A percentile compares a stretch with the other conserved stretches of the same genome.
phyloP scores from a whole-genome alignment of 2,888 invertebrate genomes.

The Frankliniella intonsa region DNA sequence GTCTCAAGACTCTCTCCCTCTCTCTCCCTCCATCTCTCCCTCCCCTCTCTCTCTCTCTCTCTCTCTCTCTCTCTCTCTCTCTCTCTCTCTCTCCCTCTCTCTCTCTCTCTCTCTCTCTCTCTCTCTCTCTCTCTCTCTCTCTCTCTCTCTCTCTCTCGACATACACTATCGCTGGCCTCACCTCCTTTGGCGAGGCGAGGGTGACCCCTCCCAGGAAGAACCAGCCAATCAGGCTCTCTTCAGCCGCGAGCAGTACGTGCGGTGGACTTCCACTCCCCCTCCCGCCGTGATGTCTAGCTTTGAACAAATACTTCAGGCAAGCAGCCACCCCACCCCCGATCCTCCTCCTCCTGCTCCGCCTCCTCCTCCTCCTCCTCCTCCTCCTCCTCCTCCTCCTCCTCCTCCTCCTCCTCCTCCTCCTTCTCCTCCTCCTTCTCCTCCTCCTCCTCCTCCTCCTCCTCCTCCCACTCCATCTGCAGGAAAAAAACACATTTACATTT shows the following conservation, averaged over 20 bases:
- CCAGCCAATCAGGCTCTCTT: neutral
- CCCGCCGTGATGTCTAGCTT: neutral
- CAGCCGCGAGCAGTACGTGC: neutral
- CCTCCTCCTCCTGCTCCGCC: too few relatives aligned
- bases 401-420: too few relatives aligned
- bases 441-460: too few relatives aligned
- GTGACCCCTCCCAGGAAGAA: neutral
- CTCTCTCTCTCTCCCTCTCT: too few relatives aligned
- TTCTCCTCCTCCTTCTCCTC: too few relatives aligned
- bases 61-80: neutral
- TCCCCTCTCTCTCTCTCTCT: neutral
- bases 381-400: too few relatives aligned
- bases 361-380: too few relatives aligned
- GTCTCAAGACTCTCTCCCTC: neutral
- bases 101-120: too few relatives aligned
- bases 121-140: neutral
- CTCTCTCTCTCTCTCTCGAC: neutral
- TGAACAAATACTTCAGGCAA: too few relatives aligned
- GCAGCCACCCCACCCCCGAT: too few relatives aligned
- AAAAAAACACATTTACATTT: too few relatives aligned
- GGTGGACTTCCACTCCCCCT: neutral
- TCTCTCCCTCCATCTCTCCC: neutral
- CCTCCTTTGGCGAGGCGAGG: neutral
- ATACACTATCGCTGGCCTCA: neutral
- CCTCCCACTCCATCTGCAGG: too few relatives aligned